phyloP scores from a whole-genome alignment of 37 sponge, comb jelly and placozoan species.

The Diacarnus erythraeanus region DNA sequence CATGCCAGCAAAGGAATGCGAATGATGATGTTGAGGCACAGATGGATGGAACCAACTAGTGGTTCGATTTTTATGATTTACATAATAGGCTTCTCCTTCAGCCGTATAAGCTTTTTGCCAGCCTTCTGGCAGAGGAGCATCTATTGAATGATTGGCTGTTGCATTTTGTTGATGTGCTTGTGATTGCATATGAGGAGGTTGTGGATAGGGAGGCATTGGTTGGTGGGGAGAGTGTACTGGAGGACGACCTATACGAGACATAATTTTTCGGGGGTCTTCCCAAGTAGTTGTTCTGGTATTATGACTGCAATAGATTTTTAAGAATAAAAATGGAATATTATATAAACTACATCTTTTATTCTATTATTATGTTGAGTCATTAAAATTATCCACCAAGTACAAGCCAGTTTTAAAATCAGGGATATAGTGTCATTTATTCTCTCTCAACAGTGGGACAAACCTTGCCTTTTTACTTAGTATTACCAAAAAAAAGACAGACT shows the following conservation, averaged over 20 bases:
- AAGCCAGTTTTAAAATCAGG: too few relatives aligned
- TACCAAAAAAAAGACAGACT: too few relatives aligned
- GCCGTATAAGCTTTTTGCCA: conserved; percentile 65
- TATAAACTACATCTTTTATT: too few relatives aligned
- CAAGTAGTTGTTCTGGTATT: conserved; percentile 66
- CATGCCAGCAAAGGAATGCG: conserved; percentile 33
- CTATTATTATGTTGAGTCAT: too few relatives aligned
- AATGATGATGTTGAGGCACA: conserved; percentile 46
- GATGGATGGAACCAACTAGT: conserved; percentile 68
- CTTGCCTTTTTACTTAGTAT: too few relatives aligned
- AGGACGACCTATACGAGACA: background rate
- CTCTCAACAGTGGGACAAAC: too few relatives aligned
- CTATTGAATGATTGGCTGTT: conserved; percentile 19
- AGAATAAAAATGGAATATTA: too few relatives aligned
- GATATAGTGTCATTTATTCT: too few relatives aligned
- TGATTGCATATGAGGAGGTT: conserved; percentile 17
- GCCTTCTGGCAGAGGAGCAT: conserved; percentile 53
- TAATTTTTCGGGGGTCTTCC: conserved; percentile 76
- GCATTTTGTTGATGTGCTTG: conserved; percentile 1
- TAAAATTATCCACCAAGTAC: too few relatives aligned
- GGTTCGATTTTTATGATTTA: conserved; percentile 62
- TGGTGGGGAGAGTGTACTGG: conserved; percentile 13
- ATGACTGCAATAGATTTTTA: conserved; percentile 74
- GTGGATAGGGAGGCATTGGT: conserved; percentile 36
- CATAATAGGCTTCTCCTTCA: conserved; percentile 63